These are phyloP conservation scores for Bujurquina vittata DNA, from an alignment of 2,113 vertebrate genomes.

Conservation along the genomic window DNA sequence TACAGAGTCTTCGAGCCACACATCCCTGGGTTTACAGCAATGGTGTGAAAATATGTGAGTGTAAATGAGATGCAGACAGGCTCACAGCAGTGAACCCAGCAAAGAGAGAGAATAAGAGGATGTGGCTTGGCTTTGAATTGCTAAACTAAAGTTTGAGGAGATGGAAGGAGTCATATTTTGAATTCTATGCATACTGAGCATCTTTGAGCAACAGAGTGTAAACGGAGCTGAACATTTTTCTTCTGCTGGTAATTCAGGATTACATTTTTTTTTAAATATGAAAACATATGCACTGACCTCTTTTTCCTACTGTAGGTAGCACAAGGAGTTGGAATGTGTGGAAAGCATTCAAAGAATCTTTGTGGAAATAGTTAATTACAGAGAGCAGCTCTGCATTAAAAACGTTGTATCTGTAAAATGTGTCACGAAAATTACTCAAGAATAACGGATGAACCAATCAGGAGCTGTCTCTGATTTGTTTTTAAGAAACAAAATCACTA, in stretches of 20 bases:
- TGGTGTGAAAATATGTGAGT: constrained; percentile 76
- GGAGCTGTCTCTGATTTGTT: neutral
- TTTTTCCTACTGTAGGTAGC: neutral
- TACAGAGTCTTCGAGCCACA: constrained; percentile 43
- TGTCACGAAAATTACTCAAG: neutral
- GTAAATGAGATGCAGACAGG: constrained; percentile 82
- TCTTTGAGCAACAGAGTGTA: constrained; percentile 23
- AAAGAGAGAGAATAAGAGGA: constrained; percentile 41
- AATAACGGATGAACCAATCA: neutral
- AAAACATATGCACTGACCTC: neutral
- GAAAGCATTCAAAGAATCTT: neutral
- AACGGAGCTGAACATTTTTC: constrained; percentile 1
- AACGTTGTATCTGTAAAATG: neutral
- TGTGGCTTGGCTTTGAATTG: constrained; percentile 69
- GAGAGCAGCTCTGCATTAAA: neutral
- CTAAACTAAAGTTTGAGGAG: constrained; percentile 57
- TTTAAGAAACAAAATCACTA: neutral
- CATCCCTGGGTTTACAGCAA: constrained; percentile 46
- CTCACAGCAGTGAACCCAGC: constrained; percentile 63
- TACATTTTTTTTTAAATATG: neutral
- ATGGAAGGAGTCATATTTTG: constrained; percentile 51
- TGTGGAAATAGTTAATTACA: neutral
- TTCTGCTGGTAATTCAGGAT: neutral
- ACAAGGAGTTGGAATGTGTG: neutral
- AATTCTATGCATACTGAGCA: constrained; percentile 62